phyloP scores from a whole-genome alignment of 2,797 vertebrate species.

The Euphonia xanthogaster region DNA sequence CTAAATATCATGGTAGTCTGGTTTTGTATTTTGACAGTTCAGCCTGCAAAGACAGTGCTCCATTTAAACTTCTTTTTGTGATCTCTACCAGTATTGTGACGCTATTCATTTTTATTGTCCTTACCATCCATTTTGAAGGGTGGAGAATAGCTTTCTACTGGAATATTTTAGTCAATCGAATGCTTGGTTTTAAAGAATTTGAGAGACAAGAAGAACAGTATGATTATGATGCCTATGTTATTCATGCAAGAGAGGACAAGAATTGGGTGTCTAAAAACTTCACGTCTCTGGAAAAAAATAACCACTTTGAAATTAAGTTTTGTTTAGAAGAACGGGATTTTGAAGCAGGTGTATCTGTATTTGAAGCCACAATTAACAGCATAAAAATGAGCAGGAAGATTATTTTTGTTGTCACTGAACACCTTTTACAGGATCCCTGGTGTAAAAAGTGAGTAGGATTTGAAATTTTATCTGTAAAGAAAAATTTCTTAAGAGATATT shows the following conservation, averaged over 20 bases:
- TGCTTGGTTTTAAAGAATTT: constrained; percentile 86
- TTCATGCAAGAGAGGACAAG: constrained; percentile 82
- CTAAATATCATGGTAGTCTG: constrained; percentile 80
- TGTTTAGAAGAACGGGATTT: constrained; percentile 89
- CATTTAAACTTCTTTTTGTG: constrained; percentile 84
- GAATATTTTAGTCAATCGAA: constrained; percentile 84
- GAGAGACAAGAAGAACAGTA: constrained; percentile 75
- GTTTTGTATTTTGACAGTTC: constrained; percentile 83
- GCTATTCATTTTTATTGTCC: constrained; percentile 68
- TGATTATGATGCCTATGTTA: constrained; percentile 86
- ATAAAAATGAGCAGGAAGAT: constrained; percentile 89
- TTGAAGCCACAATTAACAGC: constrained; percentile 84
- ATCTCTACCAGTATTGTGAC: constrained; percentile 74
- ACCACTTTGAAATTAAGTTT: constrained; percentile 73
- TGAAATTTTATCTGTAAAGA: not conserved
- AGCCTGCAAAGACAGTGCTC: constrained; percentile 88
- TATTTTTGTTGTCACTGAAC: constrained; percentile 89
- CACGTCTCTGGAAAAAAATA: constrained; percentile 79
- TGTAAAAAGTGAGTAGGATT: constrained; percentile 82
- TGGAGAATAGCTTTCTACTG: constrained; percentile 94
- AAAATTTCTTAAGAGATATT: not conserved
- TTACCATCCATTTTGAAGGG: constrained; percentile 86
- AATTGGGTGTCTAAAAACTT: constrained; percentile 87
- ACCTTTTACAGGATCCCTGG: constrained; percentile 87
- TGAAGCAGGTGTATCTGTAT: constrained; percentile 78